These are phyloP conservation scores for Cygnus atratus DNA, from an alignment of 2,113 vertebrate genomes.

Conservation along the genomic window DNA sequence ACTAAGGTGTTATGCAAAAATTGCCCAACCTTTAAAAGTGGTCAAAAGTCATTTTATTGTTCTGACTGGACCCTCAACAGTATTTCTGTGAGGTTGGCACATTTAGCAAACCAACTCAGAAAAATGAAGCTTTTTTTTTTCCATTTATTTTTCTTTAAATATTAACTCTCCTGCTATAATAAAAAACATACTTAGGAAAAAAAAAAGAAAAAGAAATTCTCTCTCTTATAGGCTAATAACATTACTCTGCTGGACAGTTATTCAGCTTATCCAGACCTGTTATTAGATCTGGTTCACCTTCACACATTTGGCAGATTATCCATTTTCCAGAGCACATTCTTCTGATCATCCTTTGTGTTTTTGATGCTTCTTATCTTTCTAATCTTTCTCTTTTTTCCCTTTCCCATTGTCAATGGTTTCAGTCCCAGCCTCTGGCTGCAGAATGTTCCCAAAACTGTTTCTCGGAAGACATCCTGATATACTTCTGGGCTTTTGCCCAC, in stretches of 20 bases:
- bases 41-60: background rate
- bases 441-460: background rate
- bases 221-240: background rate
- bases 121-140: background rate
- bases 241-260: background rate
- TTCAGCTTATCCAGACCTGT: background rate
- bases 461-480: background rate
- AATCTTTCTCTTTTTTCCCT: background rate
- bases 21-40: background rate
- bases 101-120: background rate
- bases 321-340: constrained; percentile 35
- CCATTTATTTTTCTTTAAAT: background rate
- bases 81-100: background rate
- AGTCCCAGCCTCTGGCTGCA: background rate
- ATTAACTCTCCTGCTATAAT: background rate
- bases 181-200: background rate
- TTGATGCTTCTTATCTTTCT: background rate
- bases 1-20: background rate
- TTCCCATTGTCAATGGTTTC: background rate
- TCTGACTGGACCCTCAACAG: background rate
- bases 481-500: background rate
- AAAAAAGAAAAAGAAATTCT: no score
- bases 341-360: background rate
- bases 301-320: constrained; percentile 1
- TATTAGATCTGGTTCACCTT: background rate